Base-by-base conservation (phyloP, 1,140 invertebrate species). In the Plutomurus gul region DNA sequence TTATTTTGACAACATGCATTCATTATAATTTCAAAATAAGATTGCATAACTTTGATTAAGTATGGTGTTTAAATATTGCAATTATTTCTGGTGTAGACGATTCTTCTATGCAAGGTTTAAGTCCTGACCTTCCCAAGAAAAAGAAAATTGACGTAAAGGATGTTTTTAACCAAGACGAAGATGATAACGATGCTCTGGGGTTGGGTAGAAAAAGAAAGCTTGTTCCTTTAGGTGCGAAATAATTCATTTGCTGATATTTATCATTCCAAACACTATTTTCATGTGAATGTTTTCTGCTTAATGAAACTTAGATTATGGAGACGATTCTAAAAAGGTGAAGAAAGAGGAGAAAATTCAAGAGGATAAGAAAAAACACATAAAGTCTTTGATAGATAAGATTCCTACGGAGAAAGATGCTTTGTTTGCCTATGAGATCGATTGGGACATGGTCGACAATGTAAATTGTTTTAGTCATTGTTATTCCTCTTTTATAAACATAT, bases 381-480 rank as follows among this genome's bases (percentile, higher is more conserved):
- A 99, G 89, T 94, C 93, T 76, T 90, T 83, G 27, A 99, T 99
- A 85, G 97, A 99, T 86, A 96, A 95, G 88, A 99, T 99, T 86
- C 98, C 98, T 65, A 99, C 97, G 49, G 95, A 95, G 85, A 99
- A 99, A 88, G 93, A 94, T 80, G 95, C 96, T 84, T 89, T 99
- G 49, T 99, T 99, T 88, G 94, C 92, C 75, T 98, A 95, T 88
- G 91, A 93, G 84, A 90, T 99, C 37, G 96, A 99, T 86, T 98
- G 97, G 90, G 90, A 91, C 79, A 92, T 94, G 86, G 93, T 96
- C 74, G 93, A 94, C 87, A 91, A 90, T 87, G 92, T 93, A 86
- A 89, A 87, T 86, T 74, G 5, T 18, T n/a, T n/a, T n/a, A n/a
- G n/a, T n/a, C 22, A 47, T 30, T 70, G 16, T 37, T 37, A 13